Base-by-base conservation (phyloP, 2,888 invertebrate species). In the Tiliacea aurago region DNA sequence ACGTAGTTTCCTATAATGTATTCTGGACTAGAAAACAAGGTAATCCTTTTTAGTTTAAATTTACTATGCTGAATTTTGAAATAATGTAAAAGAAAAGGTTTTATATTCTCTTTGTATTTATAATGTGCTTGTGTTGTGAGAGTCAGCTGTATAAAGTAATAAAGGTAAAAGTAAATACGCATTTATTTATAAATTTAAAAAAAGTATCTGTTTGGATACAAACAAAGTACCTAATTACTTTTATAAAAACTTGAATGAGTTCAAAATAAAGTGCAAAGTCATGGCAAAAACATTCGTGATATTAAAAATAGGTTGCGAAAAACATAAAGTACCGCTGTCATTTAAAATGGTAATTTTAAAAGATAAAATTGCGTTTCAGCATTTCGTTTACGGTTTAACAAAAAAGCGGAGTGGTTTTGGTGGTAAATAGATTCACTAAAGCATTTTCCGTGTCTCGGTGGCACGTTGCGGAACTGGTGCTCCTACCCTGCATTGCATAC, bases 351-450 rank as follows among this genome's bases (percentile, higher is more conserved):
- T 77, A 87, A 84, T 84, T 86, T 76, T 81, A 76, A 82, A 85
- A 86, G 82, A 88, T 87, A 90, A 89, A 91, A 92, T 90, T 90
- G 78, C 76, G 67, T 82, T 81, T 75, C 80, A 79, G 76, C 76
- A 78, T 89, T 91, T 91, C 82, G 78, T 83, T 79, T 76, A 78
- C 49, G 61, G 77, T 76, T 81, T 84, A 86, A 89, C 91, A 93
- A 93, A 93, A 90, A 89, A 89, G 89, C 87, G 88, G 88, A 89
- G 91, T 90, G 91, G 91, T 93, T 94, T 92, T 87, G 87, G 91
- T 81, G 90, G 91, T 92, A 92, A 94, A 94, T 94, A 93, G 93
- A 93, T 93, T 91, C 92, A 88, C 93, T 95, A 94, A 93, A 95
- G 92, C 95, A 94, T 94, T 95, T 93, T 94, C 93, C 94, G 89